Evolutionary conservation across 2,888 invertebrate genomes (phyloP).

Genomic region (Seira sanloemensis): DNA sequence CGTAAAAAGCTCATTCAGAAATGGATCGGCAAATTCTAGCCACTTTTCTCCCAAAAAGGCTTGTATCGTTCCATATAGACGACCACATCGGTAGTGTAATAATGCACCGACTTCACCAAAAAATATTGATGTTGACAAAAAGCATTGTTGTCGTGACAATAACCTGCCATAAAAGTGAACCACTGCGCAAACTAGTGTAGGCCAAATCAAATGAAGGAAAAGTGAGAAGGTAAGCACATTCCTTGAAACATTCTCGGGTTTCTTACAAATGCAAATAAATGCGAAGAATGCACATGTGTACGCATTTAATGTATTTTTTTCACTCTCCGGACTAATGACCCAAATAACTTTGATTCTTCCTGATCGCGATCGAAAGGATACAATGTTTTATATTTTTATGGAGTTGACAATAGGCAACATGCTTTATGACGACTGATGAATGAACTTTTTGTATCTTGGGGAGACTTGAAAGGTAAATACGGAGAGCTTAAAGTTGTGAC

Average conservation of each 20-base stretch:
- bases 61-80: too few relatives aligned
- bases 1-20: background rate
- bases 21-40: background rate
- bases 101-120: background rate
- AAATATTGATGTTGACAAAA: background rate
- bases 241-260: too few relatives aligned
- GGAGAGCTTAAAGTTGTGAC: too few relatives aligned
- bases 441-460: too few relatives aligned
- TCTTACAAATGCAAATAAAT: too few relatives aligned
- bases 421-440: too few relatives aligned
- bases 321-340: slow-evolving; percentile 63
- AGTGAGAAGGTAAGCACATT: too few relatives aligned
- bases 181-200: background rate
- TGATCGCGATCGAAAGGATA: background rate
- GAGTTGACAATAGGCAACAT: too few relatives aligned
- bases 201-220: too few relatives aligned
- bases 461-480: too few relatives aligned
- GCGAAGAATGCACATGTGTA: background rate
- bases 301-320: slow-evolving; percentile 23
- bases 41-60: background rate
- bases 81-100: too few relatives aligned
- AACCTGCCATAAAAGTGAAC: background rate
- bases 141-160: background rate
- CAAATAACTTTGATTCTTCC: slow-evolving; percentile 28
- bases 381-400: slow-evolving; percentile 49